Evolutionary conservation across 2,888 invertebrate species (phyloP), one percentile per base, ranked within the genome.

Genomic region (Coenonympha glycerion): DNA sequence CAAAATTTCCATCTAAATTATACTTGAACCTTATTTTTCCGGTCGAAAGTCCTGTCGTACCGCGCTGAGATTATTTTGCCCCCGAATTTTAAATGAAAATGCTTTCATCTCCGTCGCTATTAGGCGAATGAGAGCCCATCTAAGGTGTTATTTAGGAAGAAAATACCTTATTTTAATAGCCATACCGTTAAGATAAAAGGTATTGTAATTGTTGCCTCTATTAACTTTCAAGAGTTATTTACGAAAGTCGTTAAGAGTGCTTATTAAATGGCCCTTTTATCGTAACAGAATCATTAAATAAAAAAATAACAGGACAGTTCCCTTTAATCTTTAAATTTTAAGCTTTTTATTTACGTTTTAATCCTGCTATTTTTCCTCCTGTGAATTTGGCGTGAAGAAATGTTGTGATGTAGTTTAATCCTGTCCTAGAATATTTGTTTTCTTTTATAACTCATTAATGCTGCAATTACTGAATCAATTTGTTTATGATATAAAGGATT

Each of bases 61-160:
- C 15, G 15, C 16, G 22, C 41, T 53, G 60, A 64, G 62, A 65
- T 69, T 61, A 56, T 62, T 61, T 54, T 50, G 54, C 47, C 50
- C 50, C 49, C 59, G 63, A 70, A 71, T 70, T 69, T 69, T 64
- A 44, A 70, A 71, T 65, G 61, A 59, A 57, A 62, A 64, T 68
- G 52, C 53, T 59, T 67, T 66, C 61, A 62, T 58, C 53, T 44
- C 39, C 22, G 31, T 31, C 28, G 19, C 42, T 13, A 30, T 19
- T 41, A 41, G 15, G 5, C 22, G 28, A 30, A 11, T 28, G 8
- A 30, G 30, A 19, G n/a, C 19, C 30, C 11, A n/a, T 40, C 19
- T 16, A 50, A 49, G 34, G 22, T 49, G 16, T 26, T 44, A 41
- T 49, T 44, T 21, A 28, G 24, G 13, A 40, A 31, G 37, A 28